These are phyloP conservation scores for Erebia epiphron DNA, from an alignment of 2,888 invertebrate species.

Conservation along the genomic window DNA sequence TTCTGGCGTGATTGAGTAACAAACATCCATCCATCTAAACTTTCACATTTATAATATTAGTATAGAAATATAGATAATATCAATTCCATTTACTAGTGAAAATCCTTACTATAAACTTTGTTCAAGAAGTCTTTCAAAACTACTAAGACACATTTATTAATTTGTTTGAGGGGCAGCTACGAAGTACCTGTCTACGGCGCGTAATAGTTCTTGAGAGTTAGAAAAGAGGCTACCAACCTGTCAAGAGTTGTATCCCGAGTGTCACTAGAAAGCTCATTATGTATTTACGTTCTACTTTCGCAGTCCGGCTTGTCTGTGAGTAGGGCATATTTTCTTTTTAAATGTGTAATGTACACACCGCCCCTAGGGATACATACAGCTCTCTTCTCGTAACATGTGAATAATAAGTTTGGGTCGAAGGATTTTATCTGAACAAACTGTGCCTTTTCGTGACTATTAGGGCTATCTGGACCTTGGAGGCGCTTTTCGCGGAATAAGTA, in stretches of 20 bases:
- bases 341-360: slow-evolving; percentile 4
- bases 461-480: no score
- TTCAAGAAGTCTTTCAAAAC: slow-evolving; percentile 63
- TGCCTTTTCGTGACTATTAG: background rate
- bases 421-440: background rate
- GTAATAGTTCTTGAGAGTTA: slow-evolving; percentile 65
- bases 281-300: slow-evolving; percentile 61
- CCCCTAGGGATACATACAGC: slow-evolving; percentile 4
- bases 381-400: background rate
- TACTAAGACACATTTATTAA: slow-evolving; percentile 75
- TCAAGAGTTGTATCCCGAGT: slow-evolving; percentile 56
- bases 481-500: no score
- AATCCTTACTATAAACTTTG: slow-evolving; percentile 3
- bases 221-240: slow-evolving; percentile 71
- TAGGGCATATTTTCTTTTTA: background rate
- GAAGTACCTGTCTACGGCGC: slow-evolving; percentile 80
- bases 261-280: slow-evolving; percentile 69
- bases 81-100: background rate
- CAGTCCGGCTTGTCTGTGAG: slow-evolving; percentile 11
- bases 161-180: slow-evolving; percentile 79
- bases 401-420: background rate
- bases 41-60: no score
- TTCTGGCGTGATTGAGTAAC: no score
- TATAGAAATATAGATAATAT: no score
- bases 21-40: no score